Percentiles rank a stretch among this genome's conserved stretches.
Evolutionary conservation across 1,140 invertebrate genomes (phyloP).

Genomic region (Goniozus legneri): DNA sequence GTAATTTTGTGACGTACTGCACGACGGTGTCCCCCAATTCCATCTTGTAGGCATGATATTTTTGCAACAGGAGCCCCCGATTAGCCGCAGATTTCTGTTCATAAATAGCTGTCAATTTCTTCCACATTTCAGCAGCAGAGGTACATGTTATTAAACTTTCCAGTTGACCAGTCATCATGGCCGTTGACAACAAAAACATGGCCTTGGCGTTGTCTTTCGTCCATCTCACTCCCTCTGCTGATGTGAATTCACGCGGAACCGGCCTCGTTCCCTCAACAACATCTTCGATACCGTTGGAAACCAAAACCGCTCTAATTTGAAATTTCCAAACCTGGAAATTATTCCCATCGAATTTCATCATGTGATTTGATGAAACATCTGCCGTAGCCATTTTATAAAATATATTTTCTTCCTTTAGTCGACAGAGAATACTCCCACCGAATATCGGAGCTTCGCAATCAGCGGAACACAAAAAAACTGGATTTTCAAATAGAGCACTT

Average conservation of each 20-base stretch:
- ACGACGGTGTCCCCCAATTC: constrained; percentile 18
- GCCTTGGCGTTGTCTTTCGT: constrained; percentile 31
- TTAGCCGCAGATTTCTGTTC: constrained; percentile 35
- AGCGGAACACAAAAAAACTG: background rate
- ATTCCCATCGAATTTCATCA: constrained; percentile 33
- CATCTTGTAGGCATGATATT: constrained; percentile 41
- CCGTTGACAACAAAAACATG: constrained; percentile 34
- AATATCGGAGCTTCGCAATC: background rate
- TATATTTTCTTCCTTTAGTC: background rate
- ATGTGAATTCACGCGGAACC: background rate
- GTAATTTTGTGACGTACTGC: constrained; percentile 19
- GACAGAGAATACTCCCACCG: background rate
- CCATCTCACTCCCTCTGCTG: constrained; percentile 17
- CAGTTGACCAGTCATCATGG: constrained; percentile 35
- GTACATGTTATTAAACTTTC: constrained; percentile 30
- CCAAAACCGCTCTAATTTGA: constrained; percentile 33
- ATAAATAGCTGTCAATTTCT: constrained; percentile 32
- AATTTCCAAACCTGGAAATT: constrained; percentile 39
- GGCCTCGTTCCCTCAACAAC: constrained; percentile 13
- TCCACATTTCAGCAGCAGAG: constrained; percentile 28
- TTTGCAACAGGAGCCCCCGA: constrained; percentile 37
- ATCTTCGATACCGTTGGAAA: constrained; percentile 25
- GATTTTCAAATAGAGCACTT: background rate
- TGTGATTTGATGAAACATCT: constrained; percentile 6
- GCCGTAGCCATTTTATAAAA: background rate